These are phyloP conservation scores for Saguinus imperator DNA, from an alignment of 2,113 vertebrate species.

Conservation along the genomic window DNA sequence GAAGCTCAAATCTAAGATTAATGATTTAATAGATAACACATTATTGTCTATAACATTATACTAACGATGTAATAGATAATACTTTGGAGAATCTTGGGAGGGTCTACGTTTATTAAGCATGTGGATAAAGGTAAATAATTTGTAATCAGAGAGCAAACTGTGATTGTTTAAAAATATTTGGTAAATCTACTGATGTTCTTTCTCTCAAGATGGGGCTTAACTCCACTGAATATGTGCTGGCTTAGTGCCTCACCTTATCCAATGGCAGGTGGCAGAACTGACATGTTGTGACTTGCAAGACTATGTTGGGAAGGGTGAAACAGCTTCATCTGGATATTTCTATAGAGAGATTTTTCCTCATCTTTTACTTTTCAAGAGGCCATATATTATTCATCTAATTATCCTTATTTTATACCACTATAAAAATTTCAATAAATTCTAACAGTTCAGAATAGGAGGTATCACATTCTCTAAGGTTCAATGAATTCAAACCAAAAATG, in stretches of 20 bases:
- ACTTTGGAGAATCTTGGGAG: neutral
- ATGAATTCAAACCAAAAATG: neutral
- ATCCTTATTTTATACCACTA: neutral
- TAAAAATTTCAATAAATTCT: neutral
- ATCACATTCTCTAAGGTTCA: neutral
- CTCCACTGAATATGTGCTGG: neutral
- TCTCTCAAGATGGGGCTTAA: neutral
- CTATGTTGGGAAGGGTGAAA: neutral
- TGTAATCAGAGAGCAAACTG: neutral
- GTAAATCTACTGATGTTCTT: neutral
- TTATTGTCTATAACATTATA: no score
- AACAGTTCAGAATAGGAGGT: neutral
- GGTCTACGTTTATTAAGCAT: neutral
- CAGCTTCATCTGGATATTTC: neutral
- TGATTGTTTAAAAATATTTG: neutral
- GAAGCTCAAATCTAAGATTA: neutral
- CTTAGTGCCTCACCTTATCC: neutral
- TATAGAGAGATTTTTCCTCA: neutral
- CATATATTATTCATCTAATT: neutral
- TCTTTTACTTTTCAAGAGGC: neutral
- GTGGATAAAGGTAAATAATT: neutral
- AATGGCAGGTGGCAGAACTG: neutral
- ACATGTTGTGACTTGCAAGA: neutral
- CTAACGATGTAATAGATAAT: rapidly evolving
- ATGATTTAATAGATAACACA: no score